These are phyloP conservation scores for Octodon degus DNA, from an alignment of 2,113 vertebrate species.

Conservation along the genomic window DNA sequence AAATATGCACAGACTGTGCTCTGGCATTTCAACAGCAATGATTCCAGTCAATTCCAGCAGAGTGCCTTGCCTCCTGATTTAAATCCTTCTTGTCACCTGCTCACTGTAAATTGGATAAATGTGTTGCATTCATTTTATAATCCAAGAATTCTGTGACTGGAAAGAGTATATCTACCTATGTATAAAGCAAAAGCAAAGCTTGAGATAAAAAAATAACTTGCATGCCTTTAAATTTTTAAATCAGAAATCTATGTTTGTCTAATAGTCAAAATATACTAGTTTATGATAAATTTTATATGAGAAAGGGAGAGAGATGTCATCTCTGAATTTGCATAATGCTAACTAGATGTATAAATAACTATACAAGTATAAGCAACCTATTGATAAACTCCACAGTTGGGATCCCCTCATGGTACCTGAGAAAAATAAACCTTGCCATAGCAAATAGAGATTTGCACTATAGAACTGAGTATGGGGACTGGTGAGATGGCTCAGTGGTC, in stretches of 20 bases:
- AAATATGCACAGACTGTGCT: not conserved
- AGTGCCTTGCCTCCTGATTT: not conserved
- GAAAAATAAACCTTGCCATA: not conserved
- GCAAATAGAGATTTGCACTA: not conserved
- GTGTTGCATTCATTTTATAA: not conserved
- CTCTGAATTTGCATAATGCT: not conserved
- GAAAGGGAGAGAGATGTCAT: not conserved
- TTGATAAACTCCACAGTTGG: no score
- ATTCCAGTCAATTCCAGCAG: not conserved
- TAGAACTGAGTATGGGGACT: no score
- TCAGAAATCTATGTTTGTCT: not conserved
- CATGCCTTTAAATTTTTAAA: not conserved
- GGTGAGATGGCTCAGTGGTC: no score
- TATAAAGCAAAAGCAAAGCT: not conserved
- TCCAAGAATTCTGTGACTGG: not conserved
- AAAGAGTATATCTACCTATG: not conserved
- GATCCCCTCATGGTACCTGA: not conserved
- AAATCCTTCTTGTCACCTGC: conserved; percentile 2
- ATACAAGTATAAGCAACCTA: not conserved
- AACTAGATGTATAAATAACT: not conserved
- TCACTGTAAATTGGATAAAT: not conserved
- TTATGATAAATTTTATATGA: not conserved
- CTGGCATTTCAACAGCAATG: not conserved
- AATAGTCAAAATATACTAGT: not conserved
- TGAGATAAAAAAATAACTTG: not conserved